These are phyloP conservation scores for Meteorus sp. DNA, from an alignment of 1,140 invertebrate genomes.

Conservation along the genomic window DNA sequence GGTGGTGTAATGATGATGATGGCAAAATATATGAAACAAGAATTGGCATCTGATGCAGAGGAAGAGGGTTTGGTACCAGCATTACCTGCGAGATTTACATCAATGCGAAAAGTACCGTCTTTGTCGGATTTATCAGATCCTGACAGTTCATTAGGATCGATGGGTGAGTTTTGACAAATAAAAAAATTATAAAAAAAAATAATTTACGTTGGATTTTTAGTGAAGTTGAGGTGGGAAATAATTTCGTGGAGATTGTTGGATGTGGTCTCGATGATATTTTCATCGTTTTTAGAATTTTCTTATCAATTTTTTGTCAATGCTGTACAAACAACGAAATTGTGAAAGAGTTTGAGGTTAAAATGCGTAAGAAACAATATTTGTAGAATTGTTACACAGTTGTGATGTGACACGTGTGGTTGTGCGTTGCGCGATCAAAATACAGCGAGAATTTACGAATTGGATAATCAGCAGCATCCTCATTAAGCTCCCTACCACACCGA, in stretches of 20 bases:
- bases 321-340: too few species aligned
- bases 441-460: constrained; percentile 61
- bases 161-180: constrained; percentile 85
- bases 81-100: constrained; percentile 50
- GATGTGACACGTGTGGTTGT: constrained; percentile 11
- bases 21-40: constrained; percentile 58
- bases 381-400: neutral
- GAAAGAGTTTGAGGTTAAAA: constrained; percentile 6
- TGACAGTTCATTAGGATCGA: constrained; percentile 76
- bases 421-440: constrained; percentile 55
- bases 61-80: constrained; percentile 55
- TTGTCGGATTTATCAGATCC: constrained; percentile 81
- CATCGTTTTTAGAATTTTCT: too few species aligned
- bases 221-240: too few species aligned
- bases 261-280: too few species aligned
- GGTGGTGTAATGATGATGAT: constrained; percentile 53
- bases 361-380: neutral
- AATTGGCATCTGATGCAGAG: constrained; percentile 55
- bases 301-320: too few species aligned
- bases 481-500: constrained; percentile 53
- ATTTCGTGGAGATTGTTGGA: too few species aligned
- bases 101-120: constrained; percentile 83
- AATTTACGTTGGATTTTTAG: too few species aligned
- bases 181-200: too few species aligned
- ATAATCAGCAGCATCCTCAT: constrained; percentile 62